Base-by-base conservation (phyloP, 2,113 vertebrate genomes). In the Eulacestoma nigropectus region DNA sequence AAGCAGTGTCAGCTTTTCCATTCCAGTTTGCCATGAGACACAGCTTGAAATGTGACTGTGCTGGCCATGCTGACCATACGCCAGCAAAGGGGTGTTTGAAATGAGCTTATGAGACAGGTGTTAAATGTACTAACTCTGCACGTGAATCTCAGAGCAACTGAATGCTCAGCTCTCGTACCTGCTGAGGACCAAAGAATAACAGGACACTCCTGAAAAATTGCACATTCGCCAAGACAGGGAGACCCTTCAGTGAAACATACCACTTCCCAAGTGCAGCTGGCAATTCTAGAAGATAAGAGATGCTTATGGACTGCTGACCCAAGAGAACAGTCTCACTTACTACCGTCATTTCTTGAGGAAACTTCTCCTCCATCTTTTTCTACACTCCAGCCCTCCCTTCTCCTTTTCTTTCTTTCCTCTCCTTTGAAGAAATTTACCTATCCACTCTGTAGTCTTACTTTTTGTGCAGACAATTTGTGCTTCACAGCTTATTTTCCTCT, bases 81-180 rank as follows among this genome's bases (percentile, higher is more conserved):
- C 52, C 44, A 75, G 18, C 35, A 83, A 62, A 80, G 12, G 33
- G 5, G 15, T 29, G 9, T n/a, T 14, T 42, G 37, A 50, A 88
- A 37, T 15, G 20, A 77, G 19, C 4, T 60, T 19, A 16, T 9
- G 18, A 26, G 50, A 27, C 5, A 35, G 0, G 0, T 14, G 14
- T 37, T 46, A 23, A n/a, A 46, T 11, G 19, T 42, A 16, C 10
- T 9, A 50, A 30, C 16, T 35, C 33, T 39, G 16, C 70, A 27
- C 0, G 0, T 26, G 22, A 77, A 27, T 4, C 41, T 72, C 2
- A 3, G 20, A 72, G 30, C 9, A 56, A 33, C 25, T 39, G 20
- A 33, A 65, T 1, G 9, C 21, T 68, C 41, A 72, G 39, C 15
- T 83, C 10, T 42, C 2, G 0, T 8, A 39, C 12, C 56, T 50